These are phyloP conservation scores for Pherbina coryleti DNA, from an alignment of 2,888 invertebrate species.

Conservation along the genomic window DNA sequence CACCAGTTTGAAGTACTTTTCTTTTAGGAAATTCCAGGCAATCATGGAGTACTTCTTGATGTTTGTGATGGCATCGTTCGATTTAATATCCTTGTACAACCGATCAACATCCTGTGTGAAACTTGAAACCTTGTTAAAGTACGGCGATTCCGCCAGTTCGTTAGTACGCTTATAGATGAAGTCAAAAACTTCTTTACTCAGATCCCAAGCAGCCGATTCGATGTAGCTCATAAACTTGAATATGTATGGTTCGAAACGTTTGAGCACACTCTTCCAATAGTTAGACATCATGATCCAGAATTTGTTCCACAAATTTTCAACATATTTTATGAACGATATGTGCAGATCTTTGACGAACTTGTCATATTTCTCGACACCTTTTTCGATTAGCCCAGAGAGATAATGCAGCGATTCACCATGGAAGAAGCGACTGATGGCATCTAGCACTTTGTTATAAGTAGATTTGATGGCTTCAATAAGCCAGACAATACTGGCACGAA, in stretches of 20 bases:
- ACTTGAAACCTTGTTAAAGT: conserved; percentile 83
- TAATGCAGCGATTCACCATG: conserved; percentile 83
- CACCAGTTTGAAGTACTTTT: conserved; percentile 77
- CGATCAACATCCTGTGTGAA: conserved; percentile 85
- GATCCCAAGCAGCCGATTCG: conserved; percentile 80
- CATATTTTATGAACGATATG: conserved; percentile 76
- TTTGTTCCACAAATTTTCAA: conserved; percentile 82
- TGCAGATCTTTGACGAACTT: conserved; percentile 83
- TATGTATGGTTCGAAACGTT: conserved; percentile 82
- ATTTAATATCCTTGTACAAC: conserved; percentile 82
- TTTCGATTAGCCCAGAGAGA: conserved; percentile 77
- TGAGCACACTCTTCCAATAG: conserved; percentile 81
- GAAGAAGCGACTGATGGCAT: conserved; percentile 77
- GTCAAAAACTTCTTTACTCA: conserved; percentile 80
- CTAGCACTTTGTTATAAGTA: conserved; percentile 79
- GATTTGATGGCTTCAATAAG: conserved; percentile 76
- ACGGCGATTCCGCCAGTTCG: conserved; percentile 84
- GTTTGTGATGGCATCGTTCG: conserved; percentile 83
- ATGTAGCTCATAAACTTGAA: conserved; percentile 82
- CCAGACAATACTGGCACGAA: conserved; percentile 81
- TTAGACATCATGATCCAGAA: conserved; percentile 75
- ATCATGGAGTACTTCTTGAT: conserved; percentile 81
- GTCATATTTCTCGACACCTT: conserved; percentile 82
- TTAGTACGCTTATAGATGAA: conserved; percentile 85
- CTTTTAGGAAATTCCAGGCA: conserved; percentile 76